Evolutionary conservation across 2,888 invertebrate species (phyloP), one percentile per base, ranked within the genome.

Genomic region (Halictus quadricinctus): DNA sequence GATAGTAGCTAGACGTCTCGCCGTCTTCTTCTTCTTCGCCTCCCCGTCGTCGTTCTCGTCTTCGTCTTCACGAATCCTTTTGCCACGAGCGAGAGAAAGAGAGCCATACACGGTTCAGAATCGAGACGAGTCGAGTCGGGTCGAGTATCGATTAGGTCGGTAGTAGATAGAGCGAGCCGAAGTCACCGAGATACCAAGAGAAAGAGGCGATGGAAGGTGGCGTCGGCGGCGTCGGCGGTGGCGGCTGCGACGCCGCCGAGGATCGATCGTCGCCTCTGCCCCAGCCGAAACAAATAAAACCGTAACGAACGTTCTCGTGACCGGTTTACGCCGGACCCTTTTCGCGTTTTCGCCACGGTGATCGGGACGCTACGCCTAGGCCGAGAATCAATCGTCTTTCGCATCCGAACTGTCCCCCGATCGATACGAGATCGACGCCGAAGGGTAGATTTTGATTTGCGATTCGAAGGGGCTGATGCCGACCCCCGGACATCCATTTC

Each of bases 91-190:
- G 46, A 6, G 69, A 60, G 87, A 80, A 77, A 78, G 79, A 72
- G 80, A 85, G 77, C 58, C 77, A 2, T 13, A 25, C 13, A 29
- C 76, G 66, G 84, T 90, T 83, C 64, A 64, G 90, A 90, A 90
- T 36, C 36, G 36, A 36, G 36, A 36, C 36, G 36, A 36, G 36
- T 36, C 36, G 36, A 36, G 36, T 80, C 87, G 87, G 89, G 87
- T 90, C 88, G 89, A 88, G 88, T 90, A 90, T 90, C 90, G 90
- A 90, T 90, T 89, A 89, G 90, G 88, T 90, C 86, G 88, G 84
- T 88, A n/a, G 81, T 88, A 90, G 88, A 84, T 87, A 88, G 89
- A 87, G 76, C 78, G 89, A 83, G 80, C 66, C 81, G 72, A 89
- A 90, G 89, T 90, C 88, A 89, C 85, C 88, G 81, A 88, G 90